Conservation (phyloP, 2,888 invertebrate species). For the Sussaba pulchella region DNA sequence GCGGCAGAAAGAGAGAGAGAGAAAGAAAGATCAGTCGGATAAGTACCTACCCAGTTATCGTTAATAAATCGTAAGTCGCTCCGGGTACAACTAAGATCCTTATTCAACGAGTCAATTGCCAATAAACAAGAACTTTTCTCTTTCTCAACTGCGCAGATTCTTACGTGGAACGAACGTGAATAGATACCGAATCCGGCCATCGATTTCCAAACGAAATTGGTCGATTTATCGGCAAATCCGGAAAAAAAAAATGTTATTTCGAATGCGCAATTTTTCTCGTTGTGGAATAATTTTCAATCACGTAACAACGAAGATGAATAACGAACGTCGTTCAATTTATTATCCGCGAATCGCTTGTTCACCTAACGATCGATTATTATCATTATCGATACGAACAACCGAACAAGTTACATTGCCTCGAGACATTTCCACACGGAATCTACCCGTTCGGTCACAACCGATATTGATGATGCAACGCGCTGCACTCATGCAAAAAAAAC, state of each 20-base stretch:
- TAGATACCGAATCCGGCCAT: too few species aligned
- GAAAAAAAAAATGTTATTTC: neutral
- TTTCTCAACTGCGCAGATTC: constrained; percentile 21
- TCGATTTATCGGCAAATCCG: neutral
- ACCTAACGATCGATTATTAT: constrained; percentile 66
- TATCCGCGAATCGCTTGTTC: constrained; percentile 35
- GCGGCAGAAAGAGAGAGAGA: too few species aligned
- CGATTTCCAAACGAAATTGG: neutral
- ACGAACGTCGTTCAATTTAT: constrained; percentile 28
- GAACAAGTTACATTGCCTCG: constrained; percentile 52
- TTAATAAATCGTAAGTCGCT: constrained; percentile 38
- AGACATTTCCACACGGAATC: neutral
- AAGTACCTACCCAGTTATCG: too few species aligned
- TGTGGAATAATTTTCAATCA: constrained; percentile 27
- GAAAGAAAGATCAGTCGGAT: too few species aligned
- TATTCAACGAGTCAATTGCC: constrained; percentile 69
- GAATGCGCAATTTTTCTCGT: neutral
- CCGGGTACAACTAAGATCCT: constrained; percentile 52
- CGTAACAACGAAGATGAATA: constrained; percentile 30
- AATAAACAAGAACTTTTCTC: constrained; percentile 54
- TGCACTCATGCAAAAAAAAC: constrained; percentile 29
- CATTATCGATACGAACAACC: constrained; percentile 48
- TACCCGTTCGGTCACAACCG: constrained; percentile 32
- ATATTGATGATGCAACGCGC: constrained; percentile 46
- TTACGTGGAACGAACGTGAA: neutral